These are phyloP conservation scores for Tipula vernalis DNA, from an alignment of 2,888 invertebrate species.

Conservation along the genomic window DNA sequence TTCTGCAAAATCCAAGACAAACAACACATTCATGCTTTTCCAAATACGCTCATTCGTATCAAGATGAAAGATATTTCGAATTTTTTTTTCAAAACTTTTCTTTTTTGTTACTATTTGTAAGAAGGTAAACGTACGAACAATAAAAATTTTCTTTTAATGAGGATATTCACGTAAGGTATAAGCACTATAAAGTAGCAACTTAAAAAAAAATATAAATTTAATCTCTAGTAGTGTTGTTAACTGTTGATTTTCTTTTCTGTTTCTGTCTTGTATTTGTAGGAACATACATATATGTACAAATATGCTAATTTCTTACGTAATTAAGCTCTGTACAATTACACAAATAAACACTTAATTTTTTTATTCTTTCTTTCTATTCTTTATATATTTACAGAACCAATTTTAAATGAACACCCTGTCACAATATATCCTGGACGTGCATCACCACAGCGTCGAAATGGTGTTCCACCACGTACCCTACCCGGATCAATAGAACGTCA, in stretches of 20 bases:
- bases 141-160: background rate
- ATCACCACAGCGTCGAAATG: constrained; percentile 33
- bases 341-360: background rate
- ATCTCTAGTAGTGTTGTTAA: background rate
- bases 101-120: background rate
- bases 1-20: background rate
- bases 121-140: background rate
- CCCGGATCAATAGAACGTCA: constrained; percentile 62
- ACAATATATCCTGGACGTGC: constrained; percentile 48
- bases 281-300: background rate
- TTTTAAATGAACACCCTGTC: constrained; percentile 48
- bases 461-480: constrained; percentile 53
- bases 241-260: background rate
- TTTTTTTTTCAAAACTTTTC: background rate
- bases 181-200: background rate
- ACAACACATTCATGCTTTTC: background rate
- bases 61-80: background rate
- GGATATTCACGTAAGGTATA: background rate
- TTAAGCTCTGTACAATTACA: background rate
- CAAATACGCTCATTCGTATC: background rate
- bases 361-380: background rate
- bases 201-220: background rate
- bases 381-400: constrained; percentile 25
- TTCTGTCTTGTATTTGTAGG: background rate
- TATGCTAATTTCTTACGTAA: background rate